Percentiles rank a stretch among this genome's conserved stretches.
Conservation (phyloP, 2,888 invertebrate species). For the Calephelis perditalis region DNA sequence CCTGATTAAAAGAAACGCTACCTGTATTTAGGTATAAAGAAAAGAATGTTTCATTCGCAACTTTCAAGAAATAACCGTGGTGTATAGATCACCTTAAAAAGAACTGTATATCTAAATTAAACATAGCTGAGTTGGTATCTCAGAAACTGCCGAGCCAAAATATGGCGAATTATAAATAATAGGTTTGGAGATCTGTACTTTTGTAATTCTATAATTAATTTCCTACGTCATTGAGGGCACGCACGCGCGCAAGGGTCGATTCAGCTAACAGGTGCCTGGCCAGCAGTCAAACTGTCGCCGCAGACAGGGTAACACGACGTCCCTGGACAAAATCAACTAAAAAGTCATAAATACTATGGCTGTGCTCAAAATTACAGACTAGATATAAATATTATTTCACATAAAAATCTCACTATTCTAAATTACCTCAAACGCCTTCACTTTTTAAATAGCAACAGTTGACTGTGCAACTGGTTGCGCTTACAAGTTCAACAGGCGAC, state of each 20-base stretch:
- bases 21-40: no score
- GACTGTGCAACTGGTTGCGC: conserved; percentile 39
- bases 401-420: conserved; percentile 22
- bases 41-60: no score
- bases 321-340: conserved; percentile 23
- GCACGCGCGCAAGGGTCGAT: conserved; percentile 74
- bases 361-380: conserved; percentile 48
- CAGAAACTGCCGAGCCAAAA: no score
- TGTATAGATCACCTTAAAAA: no score
- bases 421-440: conserved; percentile 36
- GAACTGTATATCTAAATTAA: no score
- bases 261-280: conserved; percentile 70
- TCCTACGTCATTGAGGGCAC: conserved; percentile 71
- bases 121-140: no score
- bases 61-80: no score
- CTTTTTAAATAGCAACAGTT: conserved; percentile 34
- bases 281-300: conserved; percentile 59
- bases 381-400: conserved; percentile 29
- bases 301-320: conserved; percentile 39
- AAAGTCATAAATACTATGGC: conserved; percentile 31
- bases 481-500: conserved; percentile 63
- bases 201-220: conserved; percentile 41
- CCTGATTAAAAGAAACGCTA: no score
- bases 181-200: conserved; percentile 25
- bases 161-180: no score